A percentile compares a stretch with the other conserved stretches of the same genome.
Evolutionary conservation across 1,140 invertebrate genomes (phyloP).

Genomic region (Drosophila ercepeae): DNA sequence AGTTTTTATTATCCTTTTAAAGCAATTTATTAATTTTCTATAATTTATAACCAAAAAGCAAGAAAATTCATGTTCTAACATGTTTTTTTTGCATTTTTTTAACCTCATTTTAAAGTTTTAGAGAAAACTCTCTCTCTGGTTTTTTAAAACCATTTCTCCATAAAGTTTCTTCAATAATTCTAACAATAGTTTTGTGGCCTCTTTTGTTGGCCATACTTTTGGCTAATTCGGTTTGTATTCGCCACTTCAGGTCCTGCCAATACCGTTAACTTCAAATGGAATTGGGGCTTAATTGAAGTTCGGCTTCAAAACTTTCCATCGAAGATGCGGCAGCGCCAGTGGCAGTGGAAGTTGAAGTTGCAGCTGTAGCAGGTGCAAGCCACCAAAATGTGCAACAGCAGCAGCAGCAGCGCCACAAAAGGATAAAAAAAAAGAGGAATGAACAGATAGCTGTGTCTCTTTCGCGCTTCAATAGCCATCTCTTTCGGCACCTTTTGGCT

Average conservation of each 20-base stretch:
- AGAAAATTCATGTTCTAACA: no score
- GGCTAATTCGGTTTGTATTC: slow-evolving; percentile 17
- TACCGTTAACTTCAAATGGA: slow-evolving; percentile 38
- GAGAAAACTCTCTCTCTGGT: background rate
- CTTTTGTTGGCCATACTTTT: background rate
- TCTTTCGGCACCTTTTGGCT: background rate
- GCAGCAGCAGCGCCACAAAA: background rate
- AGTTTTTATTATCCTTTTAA: no score
- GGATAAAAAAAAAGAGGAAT: background rate
- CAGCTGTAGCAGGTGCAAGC: slow-evolving; percentile 46
- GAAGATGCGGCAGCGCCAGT: no score
- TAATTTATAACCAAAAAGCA: no score
- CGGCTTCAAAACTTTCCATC: slow-evolving; percentile 26
- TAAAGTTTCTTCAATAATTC: background rate
- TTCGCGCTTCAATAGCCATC: background rate
- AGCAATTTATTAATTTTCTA: no score
- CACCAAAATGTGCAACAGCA: slow-evolving; percentile 1
- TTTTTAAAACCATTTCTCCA: background rate
- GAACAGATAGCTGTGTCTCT: background rate
- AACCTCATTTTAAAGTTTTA: no score
- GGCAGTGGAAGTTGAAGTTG: slow-evolving; percentile 22
- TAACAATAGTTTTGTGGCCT: background rate
- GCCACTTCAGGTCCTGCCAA: slow-evolving; percentile 13
- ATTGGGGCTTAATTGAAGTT: slow-evolving; percentile 67
- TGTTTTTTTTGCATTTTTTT: no score